Evolutionary conservation across 2,113 vertebrate species (phyloP).

Genomic region (Ploceus nigricollis): DNA sequence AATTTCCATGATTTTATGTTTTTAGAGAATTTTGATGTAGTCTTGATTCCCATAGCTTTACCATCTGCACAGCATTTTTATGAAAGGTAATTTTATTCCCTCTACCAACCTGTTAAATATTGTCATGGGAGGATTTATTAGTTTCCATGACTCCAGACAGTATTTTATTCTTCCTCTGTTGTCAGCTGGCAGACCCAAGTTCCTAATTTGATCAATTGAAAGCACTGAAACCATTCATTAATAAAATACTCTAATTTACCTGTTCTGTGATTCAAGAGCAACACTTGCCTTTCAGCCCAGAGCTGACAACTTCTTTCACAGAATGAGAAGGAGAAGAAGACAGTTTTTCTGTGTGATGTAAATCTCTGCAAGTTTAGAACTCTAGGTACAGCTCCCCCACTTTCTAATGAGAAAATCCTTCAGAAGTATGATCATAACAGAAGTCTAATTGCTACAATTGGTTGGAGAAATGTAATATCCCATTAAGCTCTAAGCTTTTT

Average conservation of each 20-base stretch:
- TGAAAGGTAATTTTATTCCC: constrained; percentile 59
- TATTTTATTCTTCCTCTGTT: constrained; percentile 55
- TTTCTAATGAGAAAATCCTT: neutral
- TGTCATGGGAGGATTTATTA: constrained; percentile 57
- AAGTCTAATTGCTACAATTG: neutral
- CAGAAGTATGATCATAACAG: neutral
- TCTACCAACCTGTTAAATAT: constrained; percentile 56
- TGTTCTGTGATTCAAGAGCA: neutral
- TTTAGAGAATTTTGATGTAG: constrained; percentile 17
- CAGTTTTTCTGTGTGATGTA: neutral
- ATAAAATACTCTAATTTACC: constrained; percentile 4
- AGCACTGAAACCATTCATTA: constrained; percentile 30
- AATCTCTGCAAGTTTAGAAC: neutral
- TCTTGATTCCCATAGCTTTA: constrained; percentile 46
- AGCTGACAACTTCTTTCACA: neutral
- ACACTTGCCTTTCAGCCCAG: neutral
- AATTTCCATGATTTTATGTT: constrained; percentile 33
- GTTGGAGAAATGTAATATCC: neutral
- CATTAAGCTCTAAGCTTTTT: neutral
- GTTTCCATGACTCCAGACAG: constrained; percentile 50
- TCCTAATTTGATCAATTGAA: constrained; percentile 40
- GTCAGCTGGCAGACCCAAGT: constrained; percentile 5
- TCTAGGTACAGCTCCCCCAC: neutral
- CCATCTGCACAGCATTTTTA: constrained; percentile 46
- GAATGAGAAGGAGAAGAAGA: neutral